Evolutionary conservation across 2,113 vertebrate genomes (phyloP).

Genomic region (Caretta caretta): DNA sequence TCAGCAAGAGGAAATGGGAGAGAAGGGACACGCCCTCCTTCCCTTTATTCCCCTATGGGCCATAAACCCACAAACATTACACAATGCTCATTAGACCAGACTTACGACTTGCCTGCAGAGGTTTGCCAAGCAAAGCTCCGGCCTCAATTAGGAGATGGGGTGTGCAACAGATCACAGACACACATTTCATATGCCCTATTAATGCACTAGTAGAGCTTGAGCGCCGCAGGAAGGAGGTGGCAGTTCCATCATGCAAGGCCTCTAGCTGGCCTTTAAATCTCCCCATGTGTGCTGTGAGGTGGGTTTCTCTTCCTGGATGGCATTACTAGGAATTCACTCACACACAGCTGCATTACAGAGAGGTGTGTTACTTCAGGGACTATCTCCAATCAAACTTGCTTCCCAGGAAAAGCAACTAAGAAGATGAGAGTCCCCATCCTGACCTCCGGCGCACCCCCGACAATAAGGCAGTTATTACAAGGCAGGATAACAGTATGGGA

Average conservation of each 20-base stretch:
- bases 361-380: constrained; percentile 32
- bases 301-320: not conserved
- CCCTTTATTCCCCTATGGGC: not conserved
- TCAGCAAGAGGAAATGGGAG: not conserved
- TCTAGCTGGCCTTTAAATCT: not conserved
- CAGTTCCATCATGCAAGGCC: not conserved
- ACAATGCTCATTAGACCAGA: constrained; percentile 35
- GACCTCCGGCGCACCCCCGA: constrained; percentile 15
- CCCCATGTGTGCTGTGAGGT: not conserved
- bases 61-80: constrained; percentile 14
- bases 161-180: constrained; percentile 1
- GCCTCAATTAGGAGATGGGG: not conserved
- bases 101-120: constrained; percentile 4
- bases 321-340: not conserved
- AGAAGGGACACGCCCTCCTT: not conserved
- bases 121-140: not conserved
- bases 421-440: constrained; percentile 34
- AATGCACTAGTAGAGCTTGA: constrained; percentile 4
- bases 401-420: constrained; percentile 53
- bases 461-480: constrained; percentile 53
- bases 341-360: not conserved
- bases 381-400: not conserved
- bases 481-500: constrained; percentile 21
- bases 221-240: not conserved
- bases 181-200: not conserved